These are phyloP conservation scores for Nudaria mundana DNA, from an alignment of 2,888 invertebrate genomes.

Conservation along the genomic window DNA sequence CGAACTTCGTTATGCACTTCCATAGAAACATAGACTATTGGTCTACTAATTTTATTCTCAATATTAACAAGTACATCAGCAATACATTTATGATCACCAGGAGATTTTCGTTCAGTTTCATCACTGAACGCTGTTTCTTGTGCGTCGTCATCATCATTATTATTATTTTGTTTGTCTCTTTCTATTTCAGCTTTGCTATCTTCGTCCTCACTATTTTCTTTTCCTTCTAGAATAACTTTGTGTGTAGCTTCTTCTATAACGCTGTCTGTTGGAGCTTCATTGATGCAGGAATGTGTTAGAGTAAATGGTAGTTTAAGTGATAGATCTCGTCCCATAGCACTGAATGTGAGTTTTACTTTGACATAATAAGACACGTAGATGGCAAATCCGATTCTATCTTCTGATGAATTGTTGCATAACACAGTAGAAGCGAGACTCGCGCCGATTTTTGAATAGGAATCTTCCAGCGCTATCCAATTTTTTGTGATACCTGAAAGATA, in stretches of 20 bases:
- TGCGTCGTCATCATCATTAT: constrained; percentile 48
- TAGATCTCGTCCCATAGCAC: constrained; percentile 90
- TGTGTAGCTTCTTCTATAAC: constrained; percentile 74
- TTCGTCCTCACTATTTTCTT: constrained; percentile 70
- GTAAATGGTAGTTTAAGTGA: constrained; percentile 91
- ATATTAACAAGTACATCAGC: constrained; percentile 73
- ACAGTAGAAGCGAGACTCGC: constrained; percentile 83
- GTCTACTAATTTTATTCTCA: constrained; percentile 66
- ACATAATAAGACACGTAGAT: constrained; percentile 96
- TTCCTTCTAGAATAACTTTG: constrained; percentile 71
- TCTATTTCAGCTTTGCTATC: constrained; percentile 59
- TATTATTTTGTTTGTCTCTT: constrained; percentile 63
- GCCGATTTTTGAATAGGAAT: constrained; percentile 87
- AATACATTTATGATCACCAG: constrained; percentile 59
- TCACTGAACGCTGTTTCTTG: constrained; percentile 46
- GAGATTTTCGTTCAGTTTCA: constrained; percentile 56
- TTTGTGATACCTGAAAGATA: constrained; percentile 87
- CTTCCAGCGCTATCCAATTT: constrained; percentile 95
- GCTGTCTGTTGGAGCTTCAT: constrained; percentile 81
- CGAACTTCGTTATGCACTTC: constrained; percentile 62
- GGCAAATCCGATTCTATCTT: constrained; percentile 92
- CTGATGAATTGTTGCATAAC: constrained; percentile 79
- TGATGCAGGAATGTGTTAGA: constrained; percentile 86
- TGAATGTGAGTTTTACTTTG: constrained; percentile 90
- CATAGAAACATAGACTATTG: constrained; percentile 46